Conservation (phyloP, 1,140 invertebrate genomes). For the Calliphora vicina region DNA sequence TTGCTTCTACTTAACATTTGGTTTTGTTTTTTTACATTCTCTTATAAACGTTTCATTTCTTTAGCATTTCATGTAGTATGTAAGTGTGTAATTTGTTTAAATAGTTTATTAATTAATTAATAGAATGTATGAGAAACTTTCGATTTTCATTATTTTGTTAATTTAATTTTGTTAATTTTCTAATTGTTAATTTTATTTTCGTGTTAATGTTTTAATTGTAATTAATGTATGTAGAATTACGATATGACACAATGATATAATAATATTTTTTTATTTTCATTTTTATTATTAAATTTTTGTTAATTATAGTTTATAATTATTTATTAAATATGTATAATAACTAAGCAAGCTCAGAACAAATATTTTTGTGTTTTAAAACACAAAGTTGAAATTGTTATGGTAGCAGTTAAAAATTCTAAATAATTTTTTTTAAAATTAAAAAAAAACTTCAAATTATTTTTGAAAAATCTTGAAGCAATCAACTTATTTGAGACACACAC, state of each 20-base stretch:
- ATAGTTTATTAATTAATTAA: background rate
- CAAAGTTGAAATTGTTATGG: background rate
- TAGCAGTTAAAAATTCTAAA: background rate
- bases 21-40: background rate
- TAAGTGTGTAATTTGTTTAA: background rate
- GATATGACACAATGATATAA: slow-evolving; percentile 34
- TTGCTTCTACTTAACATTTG: background rate
- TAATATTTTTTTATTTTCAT: slow-evolving; percentile 11
- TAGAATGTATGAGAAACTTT: background rate
- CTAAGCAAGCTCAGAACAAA: slow-evolving; percentile 4
- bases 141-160: background rate
- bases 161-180: background rate
- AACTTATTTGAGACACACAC: background rate
- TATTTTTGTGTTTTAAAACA: background rate
- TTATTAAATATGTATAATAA: background rate
- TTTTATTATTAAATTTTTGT: background rate
- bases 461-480: background rate
- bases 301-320: background rate
- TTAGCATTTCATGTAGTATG: background rate
- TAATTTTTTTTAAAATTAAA: background rate
- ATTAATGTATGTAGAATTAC: slow-evolving; percentile 15
- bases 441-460: background rate
- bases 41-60: background rate
- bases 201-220: background rate
- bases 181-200: background rate